phyloP scores from a whole-genome alignment of 2,888 invertebrate genomes.

The Leucania comma region DNA sequence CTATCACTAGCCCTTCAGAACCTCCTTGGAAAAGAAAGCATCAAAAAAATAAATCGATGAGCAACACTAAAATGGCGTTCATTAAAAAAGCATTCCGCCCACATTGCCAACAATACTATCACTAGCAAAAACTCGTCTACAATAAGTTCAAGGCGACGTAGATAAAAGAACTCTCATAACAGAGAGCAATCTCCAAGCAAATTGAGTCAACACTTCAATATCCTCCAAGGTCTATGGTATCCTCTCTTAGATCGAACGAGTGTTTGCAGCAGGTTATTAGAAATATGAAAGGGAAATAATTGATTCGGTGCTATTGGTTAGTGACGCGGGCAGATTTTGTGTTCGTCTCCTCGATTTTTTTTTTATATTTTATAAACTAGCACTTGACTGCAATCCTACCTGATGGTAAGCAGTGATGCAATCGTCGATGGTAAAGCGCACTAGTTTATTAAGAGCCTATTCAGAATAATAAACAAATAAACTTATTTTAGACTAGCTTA shows the following conservation, averaged over 20 bases:
- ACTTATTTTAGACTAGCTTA: too few relatives aligned
- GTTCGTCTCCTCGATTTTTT: neutral
- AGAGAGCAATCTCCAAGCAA: slow-evolving; percentile 11
- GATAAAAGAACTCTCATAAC: slow-evolving; percentile 21
- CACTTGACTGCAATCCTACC: too few relatives aligned
- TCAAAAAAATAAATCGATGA: too few relatives aligned
- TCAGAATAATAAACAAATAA: too few relatives aligned
- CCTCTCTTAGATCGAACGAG: slow-evolving; percentile 9
- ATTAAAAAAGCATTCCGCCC: too few relatives aligned
- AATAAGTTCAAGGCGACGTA: slow-evolving; percentile 19
- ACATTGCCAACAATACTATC: neutral
- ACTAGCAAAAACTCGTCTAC: slow-evolving; percentile 11
- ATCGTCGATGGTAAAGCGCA: too few relatives aligned
- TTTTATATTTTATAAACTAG: too few relatives aligned
- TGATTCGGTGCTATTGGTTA: slow-evolving; percentile 5
- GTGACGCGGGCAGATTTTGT: neutral
- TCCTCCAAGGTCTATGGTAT: neutral
- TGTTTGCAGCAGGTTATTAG: slow-evolving; percentile 1
- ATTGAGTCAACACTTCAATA: slow-evolving; percentile 28
- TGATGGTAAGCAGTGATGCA: too few relatives aligned
- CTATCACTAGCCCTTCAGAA: too few relatives aligned
- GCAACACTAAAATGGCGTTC: too few relatives aligned
- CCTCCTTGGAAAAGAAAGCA: too few relatives aligned
- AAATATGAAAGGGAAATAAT: slow-evolving; percentile 28
- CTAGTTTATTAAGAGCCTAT: too few relatives aligned